Evolutionary conservation across 1,140 invertebrate species (phyloP).

Genomic region (Schlechtendalia chinensis): DNA sequence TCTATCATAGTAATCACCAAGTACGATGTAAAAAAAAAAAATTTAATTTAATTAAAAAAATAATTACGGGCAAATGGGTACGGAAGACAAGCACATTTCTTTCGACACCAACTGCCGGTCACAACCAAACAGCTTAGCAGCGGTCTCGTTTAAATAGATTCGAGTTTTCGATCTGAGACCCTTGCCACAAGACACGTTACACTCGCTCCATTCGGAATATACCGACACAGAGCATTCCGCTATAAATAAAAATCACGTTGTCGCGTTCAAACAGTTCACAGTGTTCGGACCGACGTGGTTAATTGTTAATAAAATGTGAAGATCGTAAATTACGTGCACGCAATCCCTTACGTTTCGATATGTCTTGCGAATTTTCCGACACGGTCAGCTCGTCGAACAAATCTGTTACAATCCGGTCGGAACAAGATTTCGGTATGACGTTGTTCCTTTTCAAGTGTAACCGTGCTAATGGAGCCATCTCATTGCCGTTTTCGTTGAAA

Average conservation of each 20-base stretch:
- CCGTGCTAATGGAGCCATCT: conserved; percentile 60
- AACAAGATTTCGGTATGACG: conserved; percentile 51
- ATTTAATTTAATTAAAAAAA: no score
- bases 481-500: conserved; percentile 72
- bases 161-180: conserved; percentile 61
- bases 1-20: no score
- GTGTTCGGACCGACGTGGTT: no score
- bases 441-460: conserved; percentile 46
- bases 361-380: conserved; percentile 72
- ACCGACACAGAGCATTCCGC: conserved; percentile 67
- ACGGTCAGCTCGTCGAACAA: conserved; percentile 58
- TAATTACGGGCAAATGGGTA: conserved; percentile 69
- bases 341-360: conserved; percentile 65
- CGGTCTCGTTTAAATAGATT: conserved; percentile 64
- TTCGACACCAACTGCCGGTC: conserved; percentile 78
- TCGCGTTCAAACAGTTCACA: not conserved
- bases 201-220: conserved; percentile 76
- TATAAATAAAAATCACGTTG: conserved; percentile 2
- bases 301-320: not conserved
- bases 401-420: conserved; percentile 22
- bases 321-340: not conserved
- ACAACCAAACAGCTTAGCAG: conserved; percentile 60
- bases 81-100: conserved; percentile 79
- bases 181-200: conserved; percentile 85
- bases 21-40: not conserved